phyloP scores from a whole-genome alignment of 2,888 invertebrate species.

The Actias luna region DNA sequence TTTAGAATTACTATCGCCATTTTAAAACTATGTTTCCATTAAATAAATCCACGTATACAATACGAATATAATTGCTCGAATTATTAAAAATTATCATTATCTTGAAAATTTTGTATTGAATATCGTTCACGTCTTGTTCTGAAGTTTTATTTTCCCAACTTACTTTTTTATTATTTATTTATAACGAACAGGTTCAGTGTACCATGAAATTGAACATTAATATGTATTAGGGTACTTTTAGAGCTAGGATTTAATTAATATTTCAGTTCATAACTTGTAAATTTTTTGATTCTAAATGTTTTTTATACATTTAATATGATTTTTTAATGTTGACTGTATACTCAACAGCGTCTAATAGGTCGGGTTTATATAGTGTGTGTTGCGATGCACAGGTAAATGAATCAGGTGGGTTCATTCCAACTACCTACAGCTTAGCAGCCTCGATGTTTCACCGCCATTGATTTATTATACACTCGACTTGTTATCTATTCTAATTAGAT shows the following conservation, averaged over 20 bases:
- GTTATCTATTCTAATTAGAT: no score
- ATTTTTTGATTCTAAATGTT: no score
- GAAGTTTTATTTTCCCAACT: background rate
- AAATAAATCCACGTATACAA: no score
- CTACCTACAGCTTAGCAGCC: background rate
- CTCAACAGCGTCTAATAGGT: constrained; percentile 37
- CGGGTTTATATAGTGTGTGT: constrained; percentile 30
- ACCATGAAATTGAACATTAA: background rate
- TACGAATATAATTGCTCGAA: no score
- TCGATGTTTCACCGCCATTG: background rate
- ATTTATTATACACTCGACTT: constrained; percentile 15
- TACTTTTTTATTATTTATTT: background rate
- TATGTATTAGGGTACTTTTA: background rate
- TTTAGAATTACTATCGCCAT: no score
- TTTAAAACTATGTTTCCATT: no score
- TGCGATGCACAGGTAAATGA: constrained; percentile 38
- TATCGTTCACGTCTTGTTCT: background rate
- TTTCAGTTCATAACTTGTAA: background rate
- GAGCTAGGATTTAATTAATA: background rate
- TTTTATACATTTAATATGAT: background rate
- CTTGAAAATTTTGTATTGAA: background rate
- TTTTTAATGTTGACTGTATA: constrained; percentile 33
- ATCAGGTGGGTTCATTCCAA: constrained; percentile 38
- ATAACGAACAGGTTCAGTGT: background rate
- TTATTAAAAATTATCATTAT: background rate